These are phyloP conservation scores for Naja naja DNA, from an alignment of 2,113 vertebrate species.

Conservation along the genomic window DNA sequence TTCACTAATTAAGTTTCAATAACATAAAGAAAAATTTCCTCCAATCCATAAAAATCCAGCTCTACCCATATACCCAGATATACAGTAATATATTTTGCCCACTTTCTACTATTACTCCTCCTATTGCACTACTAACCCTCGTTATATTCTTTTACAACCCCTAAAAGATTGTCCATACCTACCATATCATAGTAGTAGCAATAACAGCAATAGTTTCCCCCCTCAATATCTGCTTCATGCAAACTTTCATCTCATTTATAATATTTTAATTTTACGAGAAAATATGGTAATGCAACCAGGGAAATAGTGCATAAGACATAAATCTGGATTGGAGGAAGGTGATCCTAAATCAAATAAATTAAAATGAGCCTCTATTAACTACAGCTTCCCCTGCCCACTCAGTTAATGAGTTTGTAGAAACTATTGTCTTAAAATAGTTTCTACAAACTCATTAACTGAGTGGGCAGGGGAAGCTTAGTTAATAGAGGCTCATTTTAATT, in stretches of 20 bases:
- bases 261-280: background rate
- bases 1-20: background rate
- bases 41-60: background rate
- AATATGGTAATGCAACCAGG: background rate
- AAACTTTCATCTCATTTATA: background rate
- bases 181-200: background rate
- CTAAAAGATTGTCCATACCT: background rate
- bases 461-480: background rate
- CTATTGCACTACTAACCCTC: background rate
- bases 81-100: background rate
- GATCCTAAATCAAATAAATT: background rate
- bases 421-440: background rate
- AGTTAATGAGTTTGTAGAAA: background rate
- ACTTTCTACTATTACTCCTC: background rate
- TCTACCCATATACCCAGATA: background rate
- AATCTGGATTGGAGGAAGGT: background rate
- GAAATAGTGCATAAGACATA: background rate
- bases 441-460: background rate
- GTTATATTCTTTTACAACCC: background rate
- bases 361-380: background rate
- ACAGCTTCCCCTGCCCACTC: background rate
- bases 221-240: background rate
- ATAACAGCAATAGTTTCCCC: background rate
- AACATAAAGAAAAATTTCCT: background rate
- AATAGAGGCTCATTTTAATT: background rate